Evolutionary conservation across 2,797 vertebrate genomes (phyloP).

Genomic region (Clarias laeviceps): DNA sequence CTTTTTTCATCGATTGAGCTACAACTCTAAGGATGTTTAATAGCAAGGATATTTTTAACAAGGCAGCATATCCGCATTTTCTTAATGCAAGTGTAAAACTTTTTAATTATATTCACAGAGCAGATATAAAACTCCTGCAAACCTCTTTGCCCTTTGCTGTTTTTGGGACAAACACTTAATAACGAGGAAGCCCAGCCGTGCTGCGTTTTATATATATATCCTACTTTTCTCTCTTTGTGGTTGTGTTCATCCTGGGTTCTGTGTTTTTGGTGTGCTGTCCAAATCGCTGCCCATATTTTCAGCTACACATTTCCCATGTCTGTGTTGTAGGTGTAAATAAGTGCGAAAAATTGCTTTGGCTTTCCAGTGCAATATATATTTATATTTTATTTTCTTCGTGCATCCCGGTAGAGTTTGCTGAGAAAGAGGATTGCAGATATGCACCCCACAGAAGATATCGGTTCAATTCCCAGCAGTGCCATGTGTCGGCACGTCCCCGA

Average conservation of each 20-base stretch:
- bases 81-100: background rate
- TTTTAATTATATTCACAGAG: background rate
- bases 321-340: constrained; percentile 48
- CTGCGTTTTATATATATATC: background rate
- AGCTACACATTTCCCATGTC: constrained; percentile 15
- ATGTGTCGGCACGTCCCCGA: constrained; percentile 22
- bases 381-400: background rate
- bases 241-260: constrained; percentile 5
- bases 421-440: constrained; percentile 2
- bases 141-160: background rate
- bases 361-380: background rate
- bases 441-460: background rate
- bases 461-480: constrained; percentile 22
- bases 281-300: constrained; percentile 32
- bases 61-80: background rate
- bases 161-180: background rate
- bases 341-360: constrained; percentile 27
- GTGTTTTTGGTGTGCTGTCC: constrained; percentile 25
- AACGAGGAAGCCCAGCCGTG: background rate
- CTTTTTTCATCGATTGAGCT: background rate
- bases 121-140: background rate
- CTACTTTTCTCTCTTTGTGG: background rate
- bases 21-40: background rate
- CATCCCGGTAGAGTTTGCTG: background rate
- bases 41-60: background rate